Percentiles rank a stretch among this genome's conserved stretches.
Evolutionary conservation across 2,888 invertebrate genomes (phyloP).

Genomic region (Scaeva pyrastri): DNA sequence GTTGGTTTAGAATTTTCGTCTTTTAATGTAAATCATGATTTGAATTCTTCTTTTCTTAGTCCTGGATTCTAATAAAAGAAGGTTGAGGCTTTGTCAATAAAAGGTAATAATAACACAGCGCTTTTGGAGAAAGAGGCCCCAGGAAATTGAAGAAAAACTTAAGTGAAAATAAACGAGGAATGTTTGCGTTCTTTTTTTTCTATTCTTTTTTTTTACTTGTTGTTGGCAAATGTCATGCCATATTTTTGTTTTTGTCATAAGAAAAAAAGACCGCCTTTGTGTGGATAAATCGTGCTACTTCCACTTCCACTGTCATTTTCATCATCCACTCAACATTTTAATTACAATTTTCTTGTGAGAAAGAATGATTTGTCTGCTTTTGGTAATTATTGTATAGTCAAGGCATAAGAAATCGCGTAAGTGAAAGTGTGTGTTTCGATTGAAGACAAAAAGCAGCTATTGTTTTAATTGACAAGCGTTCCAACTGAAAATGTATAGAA

Average conservation of each 20-base stretch:
- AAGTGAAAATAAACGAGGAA: background rate
- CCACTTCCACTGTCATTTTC: too few species aligned
- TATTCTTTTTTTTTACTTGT: too few species aligned
- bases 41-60: background rate
- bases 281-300: background rate
- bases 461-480: background rate
- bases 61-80: background rate
- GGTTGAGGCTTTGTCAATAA: constrained; percentile 14
- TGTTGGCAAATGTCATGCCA: background rate
- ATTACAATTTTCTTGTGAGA: background rate
- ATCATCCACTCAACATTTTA: constrained; percentile 2
- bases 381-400: background rate
- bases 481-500: background rate
- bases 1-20: background rate
- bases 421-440: background rate
- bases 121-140: too few species aligned
- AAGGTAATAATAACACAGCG: background rate
- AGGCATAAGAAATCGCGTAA: background rate
- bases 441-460: background rate
- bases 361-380: background rate
- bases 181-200: background rate
- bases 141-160: background rate
- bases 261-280: background rate
- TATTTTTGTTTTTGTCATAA: background rate
- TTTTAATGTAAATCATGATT: constrained; percentile 12